phyloP scores from a whole-genome alignment of 2,797 vertebrate species.

The Enoplosus armatus region DNA sequence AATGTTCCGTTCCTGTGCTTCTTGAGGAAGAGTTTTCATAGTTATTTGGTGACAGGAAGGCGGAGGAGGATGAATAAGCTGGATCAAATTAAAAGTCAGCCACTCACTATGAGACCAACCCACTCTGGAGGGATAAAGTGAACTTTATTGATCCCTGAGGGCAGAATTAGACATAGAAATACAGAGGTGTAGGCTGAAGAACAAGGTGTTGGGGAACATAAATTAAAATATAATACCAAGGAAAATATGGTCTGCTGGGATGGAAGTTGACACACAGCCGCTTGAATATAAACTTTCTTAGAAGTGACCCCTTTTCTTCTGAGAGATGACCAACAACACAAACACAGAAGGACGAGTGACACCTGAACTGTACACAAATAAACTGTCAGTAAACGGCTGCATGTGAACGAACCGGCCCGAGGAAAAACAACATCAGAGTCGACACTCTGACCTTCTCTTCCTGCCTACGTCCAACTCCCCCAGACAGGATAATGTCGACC shows the following conservation, averaged over 20 bases:
- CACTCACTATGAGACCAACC: constrained; percentile 18
- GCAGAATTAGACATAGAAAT: constrained; percentile 5
- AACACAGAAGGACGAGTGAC: constrained; percentile 6
- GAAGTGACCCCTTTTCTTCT: not conserved
- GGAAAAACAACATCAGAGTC: constrained; percentile 18
- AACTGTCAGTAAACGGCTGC: not conserved
- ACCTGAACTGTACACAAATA: constrained; percentile 28
- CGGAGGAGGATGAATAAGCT: constrained; percentile 21
- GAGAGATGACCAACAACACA: not conserved
- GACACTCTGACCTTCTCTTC: constrained; percentile 51
- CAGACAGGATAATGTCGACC: constrained; percentile 43
- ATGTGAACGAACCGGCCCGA: not conserved
- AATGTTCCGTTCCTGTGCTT: not conserved
- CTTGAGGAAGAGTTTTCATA: not conserved
- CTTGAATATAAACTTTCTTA: constrained; percentile 1
- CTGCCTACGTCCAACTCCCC: constrained; percentile 46
- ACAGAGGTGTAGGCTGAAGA: constrained; percentile 35
- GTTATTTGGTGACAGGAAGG: not conserved
- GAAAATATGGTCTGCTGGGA: constrained; percentile 18
- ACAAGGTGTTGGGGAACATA: constrained; percentile 4
- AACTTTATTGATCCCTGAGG: constrained; percentile 55
- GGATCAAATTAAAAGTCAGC: constrained; percentile 35
- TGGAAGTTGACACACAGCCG: not conserved
- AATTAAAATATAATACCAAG: constrained; percentile 30
- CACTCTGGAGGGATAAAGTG: constrained; percentile 30